Evolutionary conservation across 2,797 vertebrate genomes (phyloP).

Genomic region (Syndactyla subalaris): DNA sequence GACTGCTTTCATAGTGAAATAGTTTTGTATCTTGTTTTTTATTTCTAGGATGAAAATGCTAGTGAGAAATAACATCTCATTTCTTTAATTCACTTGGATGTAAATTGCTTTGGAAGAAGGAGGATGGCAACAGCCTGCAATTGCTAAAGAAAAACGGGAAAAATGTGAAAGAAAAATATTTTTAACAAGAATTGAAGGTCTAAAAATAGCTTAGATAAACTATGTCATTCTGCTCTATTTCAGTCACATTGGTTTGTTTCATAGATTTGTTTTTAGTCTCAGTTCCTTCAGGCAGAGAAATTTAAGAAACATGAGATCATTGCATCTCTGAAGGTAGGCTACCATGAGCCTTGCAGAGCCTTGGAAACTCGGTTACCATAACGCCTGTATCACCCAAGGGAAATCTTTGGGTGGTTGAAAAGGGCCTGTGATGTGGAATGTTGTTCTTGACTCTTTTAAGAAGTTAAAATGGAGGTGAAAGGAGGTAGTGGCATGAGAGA

Average conservation of each 20-base stretch:
- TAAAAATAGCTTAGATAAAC: conserved; percentile 50
- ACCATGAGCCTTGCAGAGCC: neutral
- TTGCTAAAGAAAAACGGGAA: neutral
- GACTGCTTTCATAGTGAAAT: neutral
- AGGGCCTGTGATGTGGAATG: neutral
- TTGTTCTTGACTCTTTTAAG: neutral
- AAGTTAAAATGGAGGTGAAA: neutral
- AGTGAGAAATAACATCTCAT: neutral
- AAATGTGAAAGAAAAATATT: neutral
- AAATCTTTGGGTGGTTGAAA: neutral
- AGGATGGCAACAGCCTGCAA: neutral
- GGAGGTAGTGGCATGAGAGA: neutral
- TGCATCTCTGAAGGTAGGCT: neutral
- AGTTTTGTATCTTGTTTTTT: neutral
- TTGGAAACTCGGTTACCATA: neutral
- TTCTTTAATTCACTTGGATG: neutral
- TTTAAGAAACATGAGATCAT: conserved; percentile 27
- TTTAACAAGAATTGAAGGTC: neutral
- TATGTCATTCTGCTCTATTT: conserved; percentile 60
- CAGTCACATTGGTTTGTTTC: conserved; percentile 31
- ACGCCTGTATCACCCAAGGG: neutral
- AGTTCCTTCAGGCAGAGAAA: conserved; percentile 31
- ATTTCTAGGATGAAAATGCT: neutral
- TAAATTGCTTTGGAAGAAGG: neutral
- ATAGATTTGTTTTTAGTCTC: conserved; percentile 22